Percentiles rank a stretch among this genome's conserved stretches.
These are phyloP conservation scores for Micronycteris hirsuta DNA, from an alignment of 2,113 vertebrate genomes.

Conservation along the genomic window DNA sequence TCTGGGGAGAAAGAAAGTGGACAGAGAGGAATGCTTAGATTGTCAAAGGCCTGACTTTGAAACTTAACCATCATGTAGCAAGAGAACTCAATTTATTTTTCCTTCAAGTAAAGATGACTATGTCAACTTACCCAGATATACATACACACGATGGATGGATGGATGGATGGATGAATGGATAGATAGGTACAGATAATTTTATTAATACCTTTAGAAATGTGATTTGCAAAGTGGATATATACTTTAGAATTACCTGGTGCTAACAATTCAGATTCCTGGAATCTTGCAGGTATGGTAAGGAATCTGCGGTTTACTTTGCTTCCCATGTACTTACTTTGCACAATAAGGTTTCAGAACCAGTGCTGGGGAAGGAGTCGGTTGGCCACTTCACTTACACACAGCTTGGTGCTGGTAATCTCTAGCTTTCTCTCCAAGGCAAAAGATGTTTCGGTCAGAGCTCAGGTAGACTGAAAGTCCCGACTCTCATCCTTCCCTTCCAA, in stretches of 20 bases:
- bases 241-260: not conserved
- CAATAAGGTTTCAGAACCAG: not conserved
- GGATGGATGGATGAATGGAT: not conserved
- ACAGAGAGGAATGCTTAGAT: not conserved
- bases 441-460: not conserved
- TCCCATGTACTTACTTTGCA: not conserved
- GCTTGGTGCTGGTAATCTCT: not conserved
- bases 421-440: not conserved
- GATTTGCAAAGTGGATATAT: not conserved
- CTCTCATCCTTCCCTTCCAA: not conserved
- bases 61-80: not conserved
- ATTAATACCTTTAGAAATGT: not conserved
- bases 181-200: not conserved
- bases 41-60: not conserved
- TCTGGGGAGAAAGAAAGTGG: not conserved
- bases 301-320: not conserved
- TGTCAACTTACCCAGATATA: not conserved
- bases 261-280: not conserved
- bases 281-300: not conserved
- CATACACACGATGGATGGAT: not conserved
- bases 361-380: not conserved
- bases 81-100: not conserved
- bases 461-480: not conserved
- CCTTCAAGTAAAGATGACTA: not conserved
- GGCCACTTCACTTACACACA: not conserved